A percentile compares a stretch with the other conserved stretches of the same genome.
Evolutionary conservation across 2,888 invertebrate species (phyloP).

Genomic region (Blomia tropicalis): DNA sequence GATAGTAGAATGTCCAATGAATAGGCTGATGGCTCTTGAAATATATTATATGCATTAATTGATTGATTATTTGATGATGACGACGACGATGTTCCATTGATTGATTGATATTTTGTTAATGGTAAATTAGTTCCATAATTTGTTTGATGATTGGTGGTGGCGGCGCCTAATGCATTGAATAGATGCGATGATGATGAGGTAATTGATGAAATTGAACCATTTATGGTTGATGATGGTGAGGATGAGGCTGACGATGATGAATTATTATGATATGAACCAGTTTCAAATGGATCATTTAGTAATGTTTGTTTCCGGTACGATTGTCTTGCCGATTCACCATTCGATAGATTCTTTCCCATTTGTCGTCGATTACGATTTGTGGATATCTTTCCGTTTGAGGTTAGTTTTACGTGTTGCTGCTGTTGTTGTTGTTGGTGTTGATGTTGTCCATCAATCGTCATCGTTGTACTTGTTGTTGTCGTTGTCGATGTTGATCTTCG

Average conservation of each 20-base stretch:
- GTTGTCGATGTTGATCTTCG: not conserved
- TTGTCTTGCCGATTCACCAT: not conserved
- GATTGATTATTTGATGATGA: not conserved
- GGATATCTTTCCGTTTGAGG: not conserved
- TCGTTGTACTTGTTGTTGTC: not conserved
- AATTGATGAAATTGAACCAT: not conserved
- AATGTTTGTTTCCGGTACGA: not conserved
- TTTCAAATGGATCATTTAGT: not conserved
- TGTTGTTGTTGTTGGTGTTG: not conserved
- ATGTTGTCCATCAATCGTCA: not conserved
- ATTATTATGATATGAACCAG: not conserved
- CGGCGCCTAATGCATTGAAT: no score
- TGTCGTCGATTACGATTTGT: no score
- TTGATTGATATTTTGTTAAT: no score
- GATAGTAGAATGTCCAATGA: not conserved
- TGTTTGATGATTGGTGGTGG: no score
- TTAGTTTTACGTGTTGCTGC: not conserved
- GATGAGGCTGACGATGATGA: not conserved
- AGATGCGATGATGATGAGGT: not conserved
- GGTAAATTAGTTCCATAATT: no score
- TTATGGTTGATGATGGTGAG: not conserved
- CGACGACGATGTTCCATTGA: not conserved
- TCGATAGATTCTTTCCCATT: not conserved
- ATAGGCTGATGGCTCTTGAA: constrained; percentile 5
- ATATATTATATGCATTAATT: constrained; percentile 3